These are phyloP conservation scores for Parauchenoglanis ngamensis DNA, from an alignment of 2,797 vertebrate species.

Conservation along the genomic window DNA sequence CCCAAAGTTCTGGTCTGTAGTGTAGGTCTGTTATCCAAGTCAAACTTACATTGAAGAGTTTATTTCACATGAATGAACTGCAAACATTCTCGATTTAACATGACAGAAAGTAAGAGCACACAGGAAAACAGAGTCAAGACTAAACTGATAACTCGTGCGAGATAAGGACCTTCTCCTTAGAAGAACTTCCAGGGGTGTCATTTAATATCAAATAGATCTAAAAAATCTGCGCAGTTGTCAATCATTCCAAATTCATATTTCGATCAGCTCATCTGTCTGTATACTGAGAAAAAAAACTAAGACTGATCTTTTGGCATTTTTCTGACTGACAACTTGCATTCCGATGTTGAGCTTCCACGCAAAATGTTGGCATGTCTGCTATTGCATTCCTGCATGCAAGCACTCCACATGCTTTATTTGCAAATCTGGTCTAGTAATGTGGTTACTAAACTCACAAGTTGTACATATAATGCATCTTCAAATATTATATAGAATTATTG, in stretches of 20 bases:
- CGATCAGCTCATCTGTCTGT: not conserved
- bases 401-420: not conserved
- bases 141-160: not conserved
- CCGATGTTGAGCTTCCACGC: not conserved
- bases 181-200: not conserved
- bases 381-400: not conserved
- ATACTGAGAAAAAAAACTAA: not conserved
- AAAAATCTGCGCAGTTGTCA: not conserved
- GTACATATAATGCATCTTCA: not conserved
- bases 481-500: not conserved
- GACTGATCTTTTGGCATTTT: not conserved
- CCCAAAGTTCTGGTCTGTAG: too few relatives aligned
- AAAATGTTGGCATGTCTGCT: not conserved
- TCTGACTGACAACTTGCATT: not conserved
- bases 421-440: not conserved
- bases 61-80: not conserved
- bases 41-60: not conserved
- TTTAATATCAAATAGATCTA: not conserved
- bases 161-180: not conserved
- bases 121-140: not conserved
- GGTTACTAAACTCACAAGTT: not conserved
- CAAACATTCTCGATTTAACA: not conserved
- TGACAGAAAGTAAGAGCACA: not conserved
- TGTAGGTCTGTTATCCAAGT: not conserved
- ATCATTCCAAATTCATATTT: not conserved